phyloP scores from a whole-genome alignment of 2,888 invertebrate genomes.

The Caenorhabditis sp. region DNA sequence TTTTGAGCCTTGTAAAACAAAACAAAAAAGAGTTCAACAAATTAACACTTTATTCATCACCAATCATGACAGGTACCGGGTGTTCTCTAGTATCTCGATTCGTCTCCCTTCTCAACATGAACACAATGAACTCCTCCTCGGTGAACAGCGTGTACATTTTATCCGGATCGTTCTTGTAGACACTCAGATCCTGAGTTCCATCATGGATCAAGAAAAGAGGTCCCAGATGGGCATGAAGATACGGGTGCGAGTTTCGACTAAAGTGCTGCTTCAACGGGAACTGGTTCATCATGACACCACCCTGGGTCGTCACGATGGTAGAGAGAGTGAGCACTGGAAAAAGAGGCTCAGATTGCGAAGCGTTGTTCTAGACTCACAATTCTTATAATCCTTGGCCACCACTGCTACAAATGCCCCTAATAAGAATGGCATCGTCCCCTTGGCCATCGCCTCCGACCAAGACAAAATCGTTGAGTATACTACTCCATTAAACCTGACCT shows the following conservation, averaged over 20 bases:
- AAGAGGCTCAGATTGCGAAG: not conserved
- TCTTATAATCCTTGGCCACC: constrained; percentile 1
- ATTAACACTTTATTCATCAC: not conserved
- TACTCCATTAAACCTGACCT: not conserved
- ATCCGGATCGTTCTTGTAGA: constrained; percentile 10
- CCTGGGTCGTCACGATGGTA: not conserved
- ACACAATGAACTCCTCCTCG: constrained; percentile 16
- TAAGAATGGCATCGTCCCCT: constrained; percentile 9
- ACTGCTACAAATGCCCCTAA: constrained; percentile 1
- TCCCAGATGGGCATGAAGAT: constrained; percentile 33
- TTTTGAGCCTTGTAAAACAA: too few species aligned
- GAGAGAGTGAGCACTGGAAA: constrained; percentile 17
- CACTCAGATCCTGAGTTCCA: constrained; percentile 12
- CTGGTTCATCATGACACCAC: constrained; percentile 6
- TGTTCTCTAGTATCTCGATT: constrained; percentile 7
- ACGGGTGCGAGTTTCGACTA: constrained; percentile 18
- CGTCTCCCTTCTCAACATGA: constrained; percentile 9
- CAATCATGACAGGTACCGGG: constrained; percentile 5
- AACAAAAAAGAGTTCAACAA: not conserved
- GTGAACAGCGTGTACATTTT: constrained; percentile 29
- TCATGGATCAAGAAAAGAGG: constrained; percentile 42
- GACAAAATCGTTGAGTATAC: not conserved
- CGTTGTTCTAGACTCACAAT: not conserved
- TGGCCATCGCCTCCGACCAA: constrained; percentile 15
- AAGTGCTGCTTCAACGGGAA: constrained; percentile 26